These are phyloP conservation scores for Cecropterus lyciades DNA, from an alignment of 1,140 invertebrate genomes.

Conservation along the genomic window DNA sequence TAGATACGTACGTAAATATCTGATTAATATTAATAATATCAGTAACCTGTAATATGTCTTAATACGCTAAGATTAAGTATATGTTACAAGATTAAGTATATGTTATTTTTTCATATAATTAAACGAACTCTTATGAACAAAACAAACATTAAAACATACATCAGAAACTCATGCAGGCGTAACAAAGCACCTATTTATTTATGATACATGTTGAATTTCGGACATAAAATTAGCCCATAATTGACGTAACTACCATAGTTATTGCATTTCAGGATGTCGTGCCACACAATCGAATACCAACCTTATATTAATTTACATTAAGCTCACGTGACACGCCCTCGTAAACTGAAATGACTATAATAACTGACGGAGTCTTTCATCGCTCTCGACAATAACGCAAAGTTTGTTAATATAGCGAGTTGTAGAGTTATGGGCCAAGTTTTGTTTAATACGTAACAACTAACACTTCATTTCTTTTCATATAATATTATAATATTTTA, in stretches of 20 bases:
- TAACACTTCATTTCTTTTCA: conserved; percentile 12
- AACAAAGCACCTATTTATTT: background rate
- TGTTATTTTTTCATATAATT: no score
- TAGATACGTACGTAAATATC: no score
- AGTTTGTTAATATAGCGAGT: conserved; percentile 27
- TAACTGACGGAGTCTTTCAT: conserved; percentile 3
- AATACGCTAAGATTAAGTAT: no score
- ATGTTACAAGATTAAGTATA: no score
- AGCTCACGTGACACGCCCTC: background rate
- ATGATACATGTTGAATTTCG: background rate
- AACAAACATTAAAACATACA: background rate
- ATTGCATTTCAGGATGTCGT: background rate
- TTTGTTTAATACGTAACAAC: background rate
- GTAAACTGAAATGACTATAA: conserved; percentile 1
- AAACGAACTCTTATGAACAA: no score
- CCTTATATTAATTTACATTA: background rate
- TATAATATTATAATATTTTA: background rate
- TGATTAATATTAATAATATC: no score
- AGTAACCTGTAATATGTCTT: no score
- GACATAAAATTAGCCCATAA: background rate
- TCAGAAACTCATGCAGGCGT: background rate
- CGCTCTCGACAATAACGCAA: background rate
- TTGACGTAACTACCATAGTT: background rate
- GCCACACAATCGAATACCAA: background rate
- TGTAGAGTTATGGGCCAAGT: conserved; percentile 10